Percentiles rank a stretch among this genome's conserved stretches.
Conservation (phyloP, 2,888 invertebrate species). For the Argyresthia goedartella region DNA sequence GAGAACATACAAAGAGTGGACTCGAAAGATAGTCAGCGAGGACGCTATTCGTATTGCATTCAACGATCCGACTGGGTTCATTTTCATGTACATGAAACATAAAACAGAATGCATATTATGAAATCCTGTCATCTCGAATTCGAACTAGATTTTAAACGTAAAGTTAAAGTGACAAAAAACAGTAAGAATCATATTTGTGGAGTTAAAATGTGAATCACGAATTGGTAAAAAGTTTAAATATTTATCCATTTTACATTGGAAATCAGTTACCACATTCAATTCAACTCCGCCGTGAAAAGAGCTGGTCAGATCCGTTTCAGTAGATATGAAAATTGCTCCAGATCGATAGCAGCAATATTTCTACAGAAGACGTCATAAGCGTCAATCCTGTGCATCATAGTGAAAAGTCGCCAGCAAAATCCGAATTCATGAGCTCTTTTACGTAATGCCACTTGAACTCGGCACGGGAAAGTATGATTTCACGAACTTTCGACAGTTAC, state of each 20-base stretch:
- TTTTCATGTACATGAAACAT: no score
- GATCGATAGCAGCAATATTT: conserved; percentile 1
- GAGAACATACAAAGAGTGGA: conserved; percentile 31
- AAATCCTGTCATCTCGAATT: no score
- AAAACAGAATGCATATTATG: no score
- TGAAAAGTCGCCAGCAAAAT: conserved; percentile 24
- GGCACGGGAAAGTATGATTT: conserved; percentile 28
- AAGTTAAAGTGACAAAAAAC: no score
- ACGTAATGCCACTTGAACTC: conserved; percentile 40
- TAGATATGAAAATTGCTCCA: background rate
- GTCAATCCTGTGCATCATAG: conserved; percentile 25
- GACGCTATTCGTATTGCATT: conserved; percentile 11
- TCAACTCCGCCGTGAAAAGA: background rate
- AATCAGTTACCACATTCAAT: background rate
- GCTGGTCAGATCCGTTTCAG: no score
- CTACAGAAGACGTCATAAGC: conserved; percentile 17
- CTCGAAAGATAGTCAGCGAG: conserved; percentile 28
- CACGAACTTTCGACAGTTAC: conserved; percentile 35
- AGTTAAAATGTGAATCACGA: no score
- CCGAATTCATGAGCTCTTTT: conserved; percentile 37
- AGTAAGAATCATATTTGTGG: no score
- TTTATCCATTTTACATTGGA: no score
- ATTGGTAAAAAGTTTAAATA: no score
- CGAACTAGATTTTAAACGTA: no score
- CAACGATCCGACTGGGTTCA: no score